Conservation (phyloP, 2,113 vertebrate genomes). For the Acrocephalus arundinaceus region DNA sequence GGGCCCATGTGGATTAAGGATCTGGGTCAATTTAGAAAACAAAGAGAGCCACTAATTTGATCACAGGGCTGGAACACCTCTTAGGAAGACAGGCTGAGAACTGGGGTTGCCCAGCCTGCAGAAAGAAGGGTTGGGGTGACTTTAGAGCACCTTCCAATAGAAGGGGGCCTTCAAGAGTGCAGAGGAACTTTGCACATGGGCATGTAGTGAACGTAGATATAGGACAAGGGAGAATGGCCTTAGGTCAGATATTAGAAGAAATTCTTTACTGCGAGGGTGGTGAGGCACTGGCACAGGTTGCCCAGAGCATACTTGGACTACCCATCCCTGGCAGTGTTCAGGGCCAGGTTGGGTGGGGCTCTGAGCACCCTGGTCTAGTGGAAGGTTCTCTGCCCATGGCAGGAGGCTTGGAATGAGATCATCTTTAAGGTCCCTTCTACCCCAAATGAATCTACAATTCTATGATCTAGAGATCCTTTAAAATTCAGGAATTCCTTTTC, state of each 20-base stretch:
- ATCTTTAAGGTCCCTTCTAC: neutral
- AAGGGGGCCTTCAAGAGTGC: neutral
- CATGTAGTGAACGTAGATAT: fast-evolving
- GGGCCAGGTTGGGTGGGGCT: neutral
- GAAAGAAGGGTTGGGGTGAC: neutral
- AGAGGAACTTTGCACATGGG: neutral
- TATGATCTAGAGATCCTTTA: neutral
- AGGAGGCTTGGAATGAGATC: neutral
- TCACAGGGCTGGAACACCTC: neutral
- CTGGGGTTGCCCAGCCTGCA: neutral
- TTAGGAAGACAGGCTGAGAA: neutral
- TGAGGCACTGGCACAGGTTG: neutral
- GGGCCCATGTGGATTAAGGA: neutral
- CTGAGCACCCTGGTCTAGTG: neutral
- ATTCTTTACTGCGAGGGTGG: neutral
- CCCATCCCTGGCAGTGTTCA: neutral
- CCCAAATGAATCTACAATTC: neutral
- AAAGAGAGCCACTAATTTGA: neutral
- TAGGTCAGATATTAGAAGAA: neutral
- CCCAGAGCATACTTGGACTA: neutral
- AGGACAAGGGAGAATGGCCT: neutral
- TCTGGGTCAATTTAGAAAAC: neutral
- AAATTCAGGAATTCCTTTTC: neutral
- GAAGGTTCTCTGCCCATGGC: neutral
- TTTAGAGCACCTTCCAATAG: neutral